Base-by-base conservation (phyloP, 1,140 invertebrate species). In the Zeugodacus cucurbitae region DNA sequence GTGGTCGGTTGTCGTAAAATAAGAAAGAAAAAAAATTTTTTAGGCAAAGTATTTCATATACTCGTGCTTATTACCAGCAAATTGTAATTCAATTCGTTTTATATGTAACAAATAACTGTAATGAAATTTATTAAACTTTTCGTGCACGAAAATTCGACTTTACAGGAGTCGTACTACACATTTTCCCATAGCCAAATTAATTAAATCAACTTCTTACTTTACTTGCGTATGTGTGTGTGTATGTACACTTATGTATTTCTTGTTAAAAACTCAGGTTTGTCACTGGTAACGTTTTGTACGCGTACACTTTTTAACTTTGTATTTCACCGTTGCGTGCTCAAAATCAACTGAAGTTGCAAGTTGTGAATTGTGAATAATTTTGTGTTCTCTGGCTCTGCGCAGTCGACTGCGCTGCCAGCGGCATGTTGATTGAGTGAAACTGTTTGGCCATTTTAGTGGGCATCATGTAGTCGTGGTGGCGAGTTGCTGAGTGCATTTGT, bases 311-410 rank as follows among this genome's bases (percentile, higher is more conserved):
- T 48, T 3, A 5, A 82, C 8, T 26, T n/a, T 26, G 48, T 54
- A 26, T 41, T 82, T 82, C 44, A n/a, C n/a, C 74, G 41, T 82
- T 82, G 37, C 74, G 74, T 82, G 74, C 74, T 82, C 74, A 82
- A 82, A 82, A 82, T 82, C 74, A 82, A 82, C 74, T 82, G 74
- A 82, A 82, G 74, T 82, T 82, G 74, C 74, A 82, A 82, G 74
- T 82, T 82, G 74, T 82, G 74, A 82, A 82, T 82, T 82, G 74
- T 82, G 74, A 82, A 82, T 82, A 82, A 82, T 48, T 82, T 70
- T 82, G 7, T n/a, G 74, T 82, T 82, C 5, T 0, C 10, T 82
- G 41, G 34, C 17, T 74, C 22, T n/a, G 41, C n/a, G 74, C 44
- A 10, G 74, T 29, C 14, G 41, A 29, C n/a, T 82, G n/a, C 11